Percentiles rank a stretch among this genome's conserved stretches.
Evolutionary conservation across 35 echinoderm and acorn worm genomes (phyloP).

Genomic region (Heliocidaris erythrogramma): DNA sequence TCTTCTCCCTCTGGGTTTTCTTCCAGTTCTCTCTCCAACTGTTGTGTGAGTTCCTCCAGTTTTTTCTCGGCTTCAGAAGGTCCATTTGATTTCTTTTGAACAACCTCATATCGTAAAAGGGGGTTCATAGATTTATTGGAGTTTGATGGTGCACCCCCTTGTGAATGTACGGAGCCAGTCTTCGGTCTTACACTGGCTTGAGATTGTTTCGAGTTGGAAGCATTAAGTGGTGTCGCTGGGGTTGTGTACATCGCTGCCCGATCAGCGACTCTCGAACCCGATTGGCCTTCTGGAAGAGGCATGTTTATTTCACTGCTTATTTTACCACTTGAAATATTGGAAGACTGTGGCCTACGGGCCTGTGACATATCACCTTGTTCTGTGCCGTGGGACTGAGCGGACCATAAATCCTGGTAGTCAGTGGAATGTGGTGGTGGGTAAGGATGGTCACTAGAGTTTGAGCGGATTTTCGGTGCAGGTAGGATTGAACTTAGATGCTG

Average conservation of each 20-base stretch:
- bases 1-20: conserved; percentile 92
- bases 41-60: conserved; percentile 85
- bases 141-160: neutral
- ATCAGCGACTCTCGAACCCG: neutral
- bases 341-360: neutral
- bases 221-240: neutral
- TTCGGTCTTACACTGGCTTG: conserved; percentile 22
- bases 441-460: neutral
- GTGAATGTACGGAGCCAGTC: neutral
- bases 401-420: conserved; percentile 46
- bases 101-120: conserved; percentile 83
- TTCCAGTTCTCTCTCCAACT: conserved; percentile 93
- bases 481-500: neutral
- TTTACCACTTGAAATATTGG: neutral
- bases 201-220: neutral
- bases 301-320: neutral
- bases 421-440: neutral
- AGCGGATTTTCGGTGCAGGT: conserved; percentile 34
- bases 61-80: conserved; percentile 90
- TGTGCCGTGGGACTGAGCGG: conserved; percentile 27
- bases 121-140: conserved; percentile 57
- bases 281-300: conserved; percentile 8
- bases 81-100: conserved; percentile 73
- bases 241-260: neutral
- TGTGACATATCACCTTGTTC: conserved; percentile 46